phyloP scores from a whole-genome alignment of 2,113 vertebrate species.

The Astatotilapia flaviijosephi region DNA sequence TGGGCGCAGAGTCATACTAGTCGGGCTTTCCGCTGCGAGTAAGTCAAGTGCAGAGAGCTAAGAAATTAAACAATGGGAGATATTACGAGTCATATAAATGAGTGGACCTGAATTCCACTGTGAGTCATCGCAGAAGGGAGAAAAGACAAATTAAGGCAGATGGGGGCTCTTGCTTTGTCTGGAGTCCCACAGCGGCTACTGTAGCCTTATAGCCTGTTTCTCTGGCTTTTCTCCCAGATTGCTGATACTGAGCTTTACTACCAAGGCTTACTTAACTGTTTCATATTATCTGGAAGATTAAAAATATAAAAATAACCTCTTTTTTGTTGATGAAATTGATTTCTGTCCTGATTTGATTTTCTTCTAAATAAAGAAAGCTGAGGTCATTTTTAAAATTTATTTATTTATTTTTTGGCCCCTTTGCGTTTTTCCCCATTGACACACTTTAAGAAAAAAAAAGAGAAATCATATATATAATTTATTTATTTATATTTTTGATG shows the following conservation, averaged over 20 bases:
- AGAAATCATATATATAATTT: neutral
- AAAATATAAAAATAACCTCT: neutral
- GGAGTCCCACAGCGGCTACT: slow-evolving; percentile 15
- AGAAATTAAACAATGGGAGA: slow-evolving; percentile 27
- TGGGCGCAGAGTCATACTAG: neutral
- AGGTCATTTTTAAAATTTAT: neutral
- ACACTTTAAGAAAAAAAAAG: neutral
- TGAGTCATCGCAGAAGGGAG: slow-evolving; percentile 5
- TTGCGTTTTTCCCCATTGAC: neutral
- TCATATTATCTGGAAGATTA: neutral
- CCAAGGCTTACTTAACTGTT: slow-evolving; percentile 7
- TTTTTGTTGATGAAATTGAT: neutral
- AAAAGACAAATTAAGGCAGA: slow-evolving; percentile 22
- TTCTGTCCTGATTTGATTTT: neutral
- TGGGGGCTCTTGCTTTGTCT: neutral
- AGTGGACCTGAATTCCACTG: neutral
- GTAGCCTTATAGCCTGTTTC: neutral
- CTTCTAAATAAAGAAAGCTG: neutral
- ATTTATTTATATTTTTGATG: neutral
- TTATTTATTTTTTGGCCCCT: neutral
- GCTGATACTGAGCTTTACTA: neutral
- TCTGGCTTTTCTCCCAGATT: slow-evolving; percentile 18
- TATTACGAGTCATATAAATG: slow-evolving; percentile 8
- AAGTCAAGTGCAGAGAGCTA: slow-evolving; percentile 31
- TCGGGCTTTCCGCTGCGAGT: neutral